Evolutionary conservation across 2,888 invertebrate genomes (phyloP), one percentile per base, ranked within the genome.

Genomic region (Epinotia demarniana): DNA sequence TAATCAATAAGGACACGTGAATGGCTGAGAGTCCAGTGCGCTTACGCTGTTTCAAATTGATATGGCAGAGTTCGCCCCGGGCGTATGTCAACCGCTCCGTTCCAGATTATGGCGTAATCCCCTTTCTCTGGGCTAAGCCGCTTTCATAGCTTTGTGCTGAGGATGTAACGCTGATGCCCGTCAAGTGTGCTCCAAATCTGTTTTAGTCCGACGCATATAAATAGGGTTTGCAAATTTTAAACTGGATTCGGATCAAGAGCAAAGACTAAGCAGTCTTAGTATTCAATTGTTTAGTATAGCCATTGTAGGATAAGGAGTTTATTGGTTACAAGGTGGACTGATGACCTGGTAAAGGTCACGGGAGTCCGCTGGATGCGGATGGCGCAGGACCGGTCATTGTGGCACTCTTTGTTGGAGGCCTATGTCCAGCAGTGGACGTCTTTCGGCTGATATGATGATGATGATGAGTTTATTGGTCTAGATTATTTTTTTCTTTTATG

Each of bases 41-140:
- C 55, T 75, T 53, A 60, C 71, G 69, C 43, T 58, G 46, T 69
- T 69, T 60, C 58, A 23, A 18, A 16, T 69, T 69, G 58, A n/a
- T 62, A 76, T 70, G 78, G 70, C 69, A 62, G 53, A n/a, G 79
- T 80, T 74, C 80, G 88, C 89, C 85, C 82, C 84, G 87, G 87
- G 90, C 91, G 89, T 90, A 89, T 90, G 92, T 93, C 93, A 92
- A 90, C 89, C 90, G 88, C 88, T 88, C 86, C 86, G 83, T 83
- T 87, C 86, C 90, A 92, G 92, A 93, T 93, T 92, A 93, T 89
- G 82, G 86, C 83, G 84, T 92, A 92, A 93, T 92, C 92, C 90
- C 89, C 88, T 90, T 91, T 90, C 89, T 90, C 89, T 87, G 83
- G 85, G 82, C 87, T 92, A 90, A 93, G 92, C 92, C 87, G 90